Base-by-base conservation (phyloP, 2,113 vertebrate species). In the Thymallus thymallus region DNA sequence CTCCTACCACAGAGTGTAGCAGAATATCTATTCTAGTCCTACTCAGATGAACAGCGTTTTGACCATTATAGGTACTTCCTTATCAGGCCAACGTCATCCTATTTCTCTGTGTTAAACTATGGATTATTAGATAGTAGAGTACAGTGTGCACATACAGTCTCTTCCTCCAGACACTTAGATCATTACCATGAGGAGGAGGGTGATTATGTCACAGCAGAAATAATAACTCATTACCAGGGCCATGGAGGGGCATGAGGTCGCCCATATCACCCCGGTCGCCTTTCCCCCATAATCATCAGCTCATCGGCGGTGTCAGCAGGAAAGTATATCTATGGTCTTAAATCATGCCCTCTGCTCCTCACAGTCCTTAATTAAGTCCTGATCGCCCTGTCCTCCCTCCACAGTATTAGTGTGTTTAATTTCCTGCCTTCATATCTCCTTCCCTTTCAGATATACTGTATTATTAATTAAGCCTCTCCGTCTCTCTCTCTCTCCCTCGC, bases 321-420 rank as follows among this genome's bases (percentile, higher is more conserved):
- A 84, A 76, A 86, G 81, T 82, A 86, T 80, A 88, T 89, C 79
- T 84, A 81, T 92, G 82, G 82, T 75, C 80, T 87, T 85, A 82
- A 92, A 88, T 89, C 81, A 85, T 85, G 85, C 85, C 84, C 85
- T 86, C 68, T 72, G 61, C 85, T 78, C 71, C 79, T 89, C 86
- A 81, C 82, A 90, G 86, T 90, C 89, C 90, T 93, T 93, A 91
- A 93, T 94, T 92, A 91, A 91, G 87, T 86, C 78, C 84, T 89
- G 88, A 87, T 91, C 75, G 71, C 68, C 89, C 81, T 87, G 83
- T 89, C 87, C 79, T 88, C 72, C 74, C 58, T 85, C 76, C 76
- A 80, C 74, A 84, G 85, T 83, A 91, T 92, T 89, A 90, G 86
- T 88, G 84, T 89, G 80, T 91, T 92, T 92, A 90, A 93, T 93